phyloP scores from a whole-genome alignment of 2,113 vertebrate species.

The Girardinichthys multiradiatus region DNA sequence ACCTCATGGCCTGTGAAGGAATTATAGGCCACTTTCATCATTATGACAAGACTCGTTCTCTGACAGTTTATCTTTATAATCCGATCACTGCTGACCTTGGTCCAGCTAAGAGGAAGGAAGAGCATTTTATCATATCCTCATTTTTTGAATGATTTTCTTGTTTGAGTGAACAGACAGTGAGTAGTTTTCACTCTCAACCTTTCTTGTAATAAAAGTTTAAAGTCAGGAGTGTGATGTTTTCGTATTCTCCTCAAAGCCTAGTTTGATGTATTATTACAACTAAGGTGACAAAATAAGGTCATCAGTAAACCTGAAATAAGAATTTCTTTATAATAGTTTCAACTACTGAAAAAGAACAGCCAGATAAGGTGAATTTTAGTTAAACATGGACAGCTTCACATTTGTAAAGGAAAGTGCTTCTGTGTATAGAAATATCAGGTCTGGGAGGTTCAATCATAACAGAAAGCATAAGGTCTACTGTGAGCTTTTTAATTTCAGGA shows the following conservation, averaged over 20 bases:
- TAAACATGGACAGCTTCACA: not conserved
- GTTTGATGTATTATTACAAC: not conserved
- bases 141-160: not conserved
- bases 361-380: not conserved
- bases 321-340: not conserved
- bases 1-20: not conserved
- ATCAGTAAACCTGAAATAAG: not conserved
- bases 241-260: not conserved
- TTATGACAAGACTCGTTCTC: conserved; percentile 17
- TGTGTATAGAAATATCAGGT: conserved; percentile 14
- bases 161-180: not conserved
- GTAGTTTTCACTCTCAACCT: conserved; percentile 7
- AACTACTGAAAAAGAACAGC: not conserved
- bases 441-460: conserved; percentile 27
- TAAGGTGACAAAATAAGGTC: not conserved
- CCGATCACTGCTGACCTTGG: conserved; percentile 27
- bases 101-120: conserved; percentile 25
- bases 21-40: conserved; percentile 29
- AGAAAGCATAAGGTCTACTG: not conserved
- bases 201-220: conserved; percentile 20
- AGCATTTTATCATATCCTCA: conserved; percentile 17
- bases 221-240: conserved; percentile 5
- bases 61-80: conserved; percentile 26
- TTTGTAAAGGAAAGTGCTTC: not conserved
- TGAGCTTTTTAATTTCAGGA: conserved; percentile 32